Evolutionary conservation across 1,140 invertebrate genomes (phyloP).

Genomic region (Contarinia nasturtii): DNA sequence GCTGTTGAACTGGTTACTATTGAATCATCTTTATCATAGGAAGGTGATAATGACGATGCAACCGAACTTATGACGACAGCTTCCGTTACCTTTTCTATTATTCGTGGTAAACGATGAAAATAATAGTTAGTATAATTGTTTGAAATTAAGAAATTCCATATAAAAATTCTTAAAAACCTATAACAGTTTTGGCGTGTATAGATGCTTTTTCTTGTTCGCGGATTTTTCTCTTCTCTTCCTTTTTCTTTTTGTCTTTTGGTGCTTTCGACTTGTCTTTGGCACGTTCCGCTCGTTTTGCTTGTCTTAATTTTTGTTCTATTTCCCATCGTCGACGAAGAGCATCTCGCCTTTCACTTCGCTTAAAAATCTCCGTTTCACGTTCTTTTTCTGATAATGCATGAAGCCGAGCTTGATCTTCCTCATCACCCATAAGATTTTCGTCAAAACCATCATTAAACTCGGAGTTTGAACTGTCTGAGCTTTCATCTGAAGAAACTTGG

Average conservation of each 20-base stretch:
- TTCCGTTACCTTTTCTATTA: background rate
- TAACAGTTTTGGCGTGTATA: background rate
- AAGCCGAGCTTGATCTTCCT: conserved; percentile 74
- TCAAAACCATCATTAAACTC: conserved; percentile 58
- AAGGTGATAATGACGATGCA: background rate
- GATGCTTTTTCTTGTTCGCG: conserved; percentile 13
- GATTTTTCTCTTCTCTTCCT: conserved; percentile 22
- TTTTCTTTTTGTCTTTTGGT: conserved; percentile 36
- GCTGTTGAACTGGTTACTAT: background rate
- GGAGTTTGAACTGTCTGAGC: conserved; percentile 24
- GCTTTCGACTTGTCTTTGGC: conserved; percentile 34
- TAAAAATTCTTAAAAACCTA: too few species aligned
- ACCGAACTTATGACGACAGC: background rate
- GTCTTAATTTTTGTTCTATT: conserved; percentile 82
- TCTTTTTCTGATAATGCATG: conserved; percentile 93
- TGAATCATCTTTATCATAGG: background rate
- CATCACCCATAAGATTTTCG: conserved; percentile 93
- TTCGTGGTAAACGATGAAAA: too few species aligned
- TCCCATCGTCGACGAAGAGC: conserved; percentile 87
- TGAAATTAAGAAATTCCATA: too few species aligned
- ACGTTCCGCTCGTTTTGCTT: conserved; percentile 66
- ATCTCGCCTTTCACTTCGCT: conserved; percentile 84
- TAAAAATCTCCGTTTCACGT: conserved; percentile 91
- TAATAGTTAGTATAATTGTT: too few species aligned
- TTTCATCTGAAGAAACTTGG: conserved; percentile 13